Percentiles rank a stretch among this genome's conserved stretches.
phyloP scores from a whole-genome alignment of 2,888 invertebrate genomes.

The Scotopteryx bipunctaria region DNA sequence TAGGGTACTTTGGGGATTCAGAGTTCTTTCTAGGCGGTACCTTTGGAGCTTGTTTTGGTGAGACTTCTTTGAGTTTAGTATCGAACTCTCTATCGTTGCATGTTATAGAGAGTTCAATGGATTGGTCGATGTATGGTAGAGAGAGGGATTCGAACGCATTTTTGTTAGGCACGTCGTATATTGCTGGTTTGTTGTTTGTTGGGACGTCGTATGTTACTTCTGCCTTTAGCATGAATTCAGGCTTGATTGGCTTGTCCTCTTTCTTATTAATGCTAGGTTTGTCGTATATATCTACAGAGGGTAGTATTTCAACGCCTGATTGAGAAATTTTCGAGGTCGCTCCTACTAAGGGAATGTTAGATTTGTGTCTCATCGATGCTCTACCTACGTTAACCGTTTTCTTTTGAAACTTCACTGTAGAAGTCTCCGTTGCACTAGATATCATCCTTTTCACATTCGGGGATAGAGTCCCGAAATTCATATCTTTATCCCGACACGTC shows the following conservation, averaged over 20 bases:
- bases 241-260: slow-evolving; percentile 58
- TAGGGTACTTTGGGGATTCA: slow-evolving; percentile 62
- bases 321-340: slow-evolving; percentile 80
- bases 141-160: slow-evolving; percentile 75
- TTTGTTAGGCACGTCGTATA: slow-evolving; percentile 76
- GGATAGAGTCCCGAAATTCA: slow-evolving; percentile 81
- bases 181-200: slow-evolving; percentile 71
- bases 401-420: slow-evolving; percentile 72
- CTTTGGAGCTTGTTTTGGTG: slow-evolving; percentile 59
- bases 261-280: slow-evolving; percentile 60
- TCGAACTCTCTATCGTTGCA: slow-evolving; percentile 80
- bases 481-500: slow-evolving; percentile 65
- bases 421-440: slow-evolving; percentile 78
- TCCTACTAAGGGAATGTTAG: slow-evolving; percentile 77
- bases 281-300: slow-evolving; percentile 77
- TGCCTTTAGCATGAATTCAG: slow-evolving; percentile 65
- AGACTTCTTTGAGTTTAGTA: slow-evolving; percentile 72
- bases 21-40: slow-evolving; percentile 45
- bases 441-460: slow-evolving; percentile 85
- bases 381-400: slow-evolving; percentile 60
- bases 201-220: slow-evolving; percentile 74
- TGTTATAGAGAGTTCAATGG: slow-evolving; percentile 75
- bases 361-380: slow-evolving; percentile 66
- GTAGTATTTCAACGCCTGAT: slow-evolving; percentile 73
- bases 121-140: slow-evolving; percentile 76